Percentiles rank a stretch among this genome's conserved stretches.
Evolutionary conservation across 2,888 invertebrate genomes (phyloP).

Genomic region (Leucoma salicis): DNA sequence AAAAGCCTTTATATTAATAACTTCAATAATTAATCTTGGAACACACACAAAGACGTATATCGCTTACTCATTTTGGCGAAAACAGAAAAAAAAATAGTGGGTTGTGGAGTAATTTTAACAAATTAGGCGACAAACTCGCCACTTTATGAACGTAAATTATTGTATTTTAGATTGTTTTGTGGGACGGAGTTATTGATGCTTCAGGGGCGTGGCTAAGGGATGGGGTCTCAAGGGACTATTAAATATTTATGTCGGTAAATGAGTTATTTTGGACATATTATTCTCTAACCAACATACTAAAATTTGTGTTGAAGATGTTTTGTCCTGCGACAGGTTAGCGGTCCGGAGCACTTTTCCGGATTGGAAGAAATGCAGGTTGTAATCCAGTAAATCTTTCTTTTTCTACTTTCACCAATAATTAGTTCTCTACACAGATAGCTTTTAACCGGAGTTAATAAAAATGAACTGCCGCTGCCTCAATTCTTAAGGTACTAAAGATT

Average conservation of each 20-base stretch:
- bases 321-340: too few relatives aligned
- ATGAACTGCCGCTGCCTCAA: too few relatives aligned
- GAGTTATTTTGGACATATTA: background rate
- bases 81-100: slow-evolving; percentile 33
- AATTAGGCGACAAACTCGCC: slow-evolving; percentile 77
- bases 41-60: slow-evolving; percentile 63
- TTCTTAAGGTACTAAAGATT: too few relatives aligned
- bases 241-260: slow-evolving; percentile 23
- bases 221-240: slow-evolving; percentile 20
- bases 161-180: slow-evolving; percentile 60
- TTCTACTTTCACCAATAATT: too few relatives aligned
- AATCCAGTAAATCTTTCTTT: too few relatives aligned
- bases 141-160: slow-evolving; percentile 65
- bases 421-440: too few relatives aligned
- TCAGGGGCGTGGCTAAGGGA: slow-evolving; percentile 42
- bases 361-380: too few relatives aligned
- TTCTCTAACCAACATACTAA: too few relatives aligned
- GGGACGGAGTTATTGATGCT: slow-evolving; percentile 55
- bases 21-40: slow-evolving; percentile 68
- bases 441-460: too few relatives aligned
- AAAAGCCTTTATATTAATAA: slow-evolving; percentile 52
- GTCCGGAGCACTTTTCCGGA: too few relatives aligned
- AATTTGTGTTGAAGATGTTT: too few relatives aligned
- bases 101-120: slow-evolving; percentile 63
- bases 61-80: slow-evolving; percentile 74